Conservation (phyloP, 2,113 vertebrate species). For the Chamaetylas fuelleborni region DNA sequence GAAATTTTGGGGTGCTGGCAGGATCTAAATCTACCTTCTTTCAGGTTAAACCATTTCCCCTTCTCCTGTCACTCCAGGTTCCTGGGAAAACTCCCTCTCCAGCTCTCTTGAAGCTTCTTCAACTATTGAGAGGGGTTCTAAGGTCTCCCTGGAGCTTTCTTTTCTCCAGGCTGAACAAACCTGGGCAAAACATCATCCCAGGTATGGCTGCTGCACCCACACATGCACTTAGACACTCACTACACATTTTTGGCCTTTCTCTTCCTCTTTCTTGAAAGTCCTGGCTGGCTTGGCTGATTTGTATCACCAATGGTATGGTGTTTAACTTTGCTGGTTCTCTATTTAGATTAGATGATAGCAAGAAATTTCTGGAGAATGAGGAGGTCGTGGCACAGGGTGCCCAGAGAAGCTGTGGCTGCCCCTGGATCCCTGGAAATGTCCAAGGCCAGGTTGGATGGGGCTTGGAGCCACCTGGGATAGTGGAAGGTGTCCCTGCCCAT, state of each 20-base stretch:
- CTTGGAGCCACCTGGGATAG: fast-evolving
- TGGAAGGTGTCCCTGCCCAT: background rate
- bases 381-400: background rate
- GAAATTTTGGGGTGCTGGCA: fast-evolving
- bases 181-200: background rate
- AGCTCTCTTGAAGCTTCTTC: background rate
- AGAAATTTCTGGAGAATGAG: background rate
- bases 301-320: background rate
- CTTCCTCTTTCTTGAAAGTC: background rate
- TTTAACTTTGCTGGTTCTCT: background rate
- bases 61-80: background rate
- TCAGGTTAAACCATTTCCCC: background rate
- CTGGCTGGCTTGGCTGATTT: background rate
- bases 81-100: background rate
- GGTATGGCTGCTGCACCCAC: background rate
- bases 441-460: fast-evolving
- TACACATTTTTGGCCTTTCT: background rate
- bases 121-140: background rate
- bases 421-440: background rate
- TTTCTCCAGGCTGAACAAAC: background rate
- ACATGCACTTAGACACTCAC: fast-evolving
- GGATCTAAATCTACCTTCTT: background rate
- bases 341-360: background rate
- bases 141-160: background rate
- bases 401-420: background rate